These are phyloP conservation scores for Meloidogyne floridensis DNA, from an alignment of 1,140 invertebrate species.

Conservation along the genomic window DNA sequence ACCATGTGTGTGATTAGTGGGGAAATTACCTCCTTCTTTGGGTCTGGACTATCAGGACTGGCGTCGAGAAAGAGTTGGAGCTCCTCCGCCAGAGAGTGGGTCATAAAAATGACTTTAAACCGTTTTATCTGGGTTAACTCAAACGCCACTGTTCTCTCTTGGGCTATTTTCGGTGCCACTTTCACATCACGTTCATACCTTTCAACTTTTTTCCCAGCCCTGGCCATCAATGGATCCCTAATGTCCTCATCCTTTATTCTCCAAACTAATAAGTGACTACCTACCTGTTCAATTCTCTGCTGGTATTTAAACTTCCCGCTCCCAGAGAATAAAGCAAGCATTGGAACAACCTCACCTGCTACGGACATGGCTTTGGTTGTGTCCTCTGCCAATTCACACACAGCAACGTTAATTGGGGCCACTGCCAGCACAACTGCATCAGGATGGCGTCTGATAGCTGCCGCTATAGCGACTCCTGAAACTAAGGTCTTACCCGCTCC, in stretches of 20 bases:
- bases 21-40: too few species aligned
- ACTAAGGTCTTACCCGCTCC: not conserved
- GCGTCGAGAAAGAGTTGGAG: not conserved
- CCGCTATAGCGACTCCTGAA: not conserved
- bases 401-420: not conserved
- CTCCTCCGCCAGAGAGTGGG: not conserved
- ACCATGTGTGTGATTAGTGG: not conserved
- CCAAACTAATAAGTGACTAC: not conserved
- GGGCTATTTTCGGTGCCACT: not conserved
- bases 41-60: too few species aligned
- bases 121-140: not conserved
- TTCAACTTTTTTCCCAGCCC: not conserved
- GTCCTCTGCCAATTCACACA: slow-evolving; percentile 15
- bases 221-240: not conserved
- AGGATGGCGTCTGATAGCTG: not conserved
- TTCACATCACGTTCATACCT: not conserved
- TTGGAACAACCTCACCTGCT: not conserved
- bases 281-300: not conserved
- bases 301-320: not conserved
- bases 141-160: not conserved
- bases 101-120: not conserved
- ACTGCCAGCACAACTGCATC: not conserved
- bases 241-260: not conserved
- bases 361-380: not conserved
- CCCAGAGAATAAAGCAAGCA: not conserved